A percentile compares a stretch with the other conserved stretches of the same genome.
phyloP scores from a whole-genome alignment of 2,113 vertebrate genomes.

The Heterocephalus glaber region DNA sequence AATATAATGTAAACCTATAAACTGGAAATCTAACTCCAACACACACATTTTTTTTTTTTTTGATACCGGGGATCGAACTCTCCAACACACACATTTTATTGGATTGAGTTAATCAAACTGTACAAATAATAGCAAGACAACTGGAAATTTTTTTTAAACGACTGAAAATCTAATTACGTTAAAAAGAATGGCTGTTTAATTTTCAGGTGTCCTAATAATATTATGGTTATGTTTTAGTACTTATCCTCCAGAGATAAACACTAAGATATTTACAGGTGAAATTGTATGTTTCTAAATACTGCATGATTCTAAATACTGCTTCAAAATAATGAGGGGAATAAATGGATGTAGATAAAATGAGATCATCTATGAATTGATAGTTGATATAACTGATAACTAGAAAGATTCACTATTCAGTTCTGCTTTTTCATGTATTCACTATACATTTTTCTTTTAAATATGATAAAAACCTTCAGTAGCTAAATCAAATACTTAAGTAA shows the following conservation, averaged over 20 bases:
- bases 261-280: background rate
- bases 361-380: background rate
- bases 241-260: background rate
- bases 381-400: background rate
- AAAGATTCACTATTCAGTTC: background rate
- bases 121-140: background rate
- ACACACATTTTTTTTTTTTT: background rate
- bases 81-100: background rate
- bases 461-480: background rate
- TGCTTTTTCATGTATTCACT: background rate
- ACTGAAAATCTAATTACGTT: background rate
- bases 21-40: background rate
- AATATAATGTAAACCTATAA: background rate
- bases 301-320: background rate
- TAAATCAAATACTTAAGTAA: conserved; percentile 25
- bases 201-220: background rate
- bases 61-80: no score
- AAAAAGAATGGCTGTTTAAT: background rate
- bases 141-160: background rate
- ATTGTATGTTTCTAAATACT: background rate
- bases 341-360: background rate
- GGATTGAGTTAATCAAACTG: background rate
- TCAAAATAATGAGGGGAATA: conserved; percentile 18
- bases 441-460: background rate
- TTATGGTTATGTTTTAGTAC: background rate